Base-by-base conservation (phyloP, 1,140 invertebrate species). In the Drosophila ananassae region DNA sequence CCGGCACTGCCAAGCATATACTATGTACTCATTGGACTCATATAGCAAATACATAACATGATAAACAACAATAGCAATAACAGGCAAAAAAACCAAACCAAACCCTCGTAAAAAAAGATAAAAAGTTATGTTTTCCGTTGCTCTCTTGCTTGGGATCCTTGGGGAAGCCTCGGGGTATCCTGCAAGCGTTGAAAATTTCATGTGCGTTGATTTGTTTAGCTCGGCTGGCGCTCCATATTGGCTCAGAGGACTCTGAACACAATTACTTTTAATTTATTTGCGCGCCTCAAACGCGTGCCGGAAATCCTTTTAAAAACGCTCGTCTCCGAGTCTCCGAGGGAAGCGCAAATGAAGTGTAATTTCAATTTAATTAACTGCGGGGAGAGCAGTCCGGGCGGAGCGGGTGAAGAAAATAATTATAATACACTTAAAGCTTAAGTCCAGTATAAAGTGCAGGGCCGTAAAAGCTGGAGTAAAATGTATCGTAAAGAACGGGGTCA, bases 251-350 rank as follows among this genome's bases (percentile, higher is more conserved):
- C 55, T 30, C 44, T 30, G 22, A 51, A 61, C 55, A 66, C 73
- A 85, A 80, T 84, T 64, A 85, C 72, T 84, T 84, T 77, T 77
- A 84, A 84, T 85, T 80, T 81, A 73, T 77, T 77, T 77, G 30
- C 56, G 54, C 47, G 63, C 46, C 66, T 50, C 50, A 25, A 69
- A 39, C 21, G 62, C 66, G 63, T 47, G 32, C 8, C n/a, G 39
- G 55, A 58, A 71, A 71, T 74, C 60, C 62, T 51, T 79, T 66
- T 72, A 56, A 69, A 54, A 51, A 44, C 60, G 21, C 39, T 25
- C 30, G 60, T 10, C 63, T 7, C 71, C 34, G 22, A 41, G 32
- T 39, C 51, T 3, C 61, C 2, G 3, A 30, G 53, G 28, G 13
- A 52, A 44, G 39, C 22, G 9, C 50, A 53, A 50, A 56, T 51